Base-by-base conservation (phyloP, 2,888 invertebrate genomes). In the Embidobia sp. region DNA sequence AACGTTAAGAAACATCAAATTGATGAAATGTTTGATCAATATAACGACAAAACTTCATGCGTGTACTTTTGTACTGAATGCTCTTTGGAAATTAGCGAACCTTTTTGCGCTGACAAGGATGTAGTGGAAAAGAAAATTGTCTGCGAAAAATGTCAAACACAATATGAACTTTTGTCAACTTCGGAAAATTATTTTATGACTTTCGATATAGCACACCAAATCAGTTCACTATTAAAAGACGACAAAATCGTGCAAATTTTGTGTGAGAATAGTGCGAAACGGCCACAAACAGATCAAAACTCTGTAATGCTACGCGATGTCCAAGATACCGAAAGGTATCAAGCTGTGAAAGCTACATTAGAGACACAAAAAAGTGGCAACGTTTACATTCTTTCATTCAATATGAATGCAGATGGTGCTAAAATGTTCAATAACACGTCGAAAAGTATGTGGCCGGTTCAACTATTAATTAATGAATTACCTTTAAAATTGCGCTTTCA, bases 301-400 rank as follows among this genome's bases (percentile, higher is more conserved):
- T n/a, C n/a, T n/a, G n/a, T n/a, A n/a, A n/a, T 37, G 6, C 44
- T 59, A 13, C 4, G 16, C 13, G 59, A 59, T 59, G 44, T 49
- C 4, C 18, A 49, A 33, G 49, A 49, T n/a, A 29, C 49, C 5
- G 18, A 49, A 16, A 29, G 49, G 33, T 49, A 49, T 11, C 15
- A 18, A 16, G 10, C 26, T 16, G 26, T 27, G 11, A 13, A 16
- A 48, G 8, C 1, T 11, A 13, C 46, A n/a, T 33, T 49, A 4
- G 16, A 31, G 18, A 49, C 1, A 1, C 2, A 2, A 2, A 6
- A 33, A 4, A 1, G 6, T 15, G 49, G 6, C 1, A n/a, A 3
- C 2, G 18, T 19, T 18, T 2, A 0, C 1, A 16, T 31, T 22
- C 10, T 44, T 19, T n/a, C 59, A 0, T 19, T 46, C 2, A 61